Percentiles rank a stretch among this genome's conserved stretches.
phyloP scores from a whole-genome alignment of 2,113 vertebrate species.

The Pseudolaguvia tuberculata region DNA sequence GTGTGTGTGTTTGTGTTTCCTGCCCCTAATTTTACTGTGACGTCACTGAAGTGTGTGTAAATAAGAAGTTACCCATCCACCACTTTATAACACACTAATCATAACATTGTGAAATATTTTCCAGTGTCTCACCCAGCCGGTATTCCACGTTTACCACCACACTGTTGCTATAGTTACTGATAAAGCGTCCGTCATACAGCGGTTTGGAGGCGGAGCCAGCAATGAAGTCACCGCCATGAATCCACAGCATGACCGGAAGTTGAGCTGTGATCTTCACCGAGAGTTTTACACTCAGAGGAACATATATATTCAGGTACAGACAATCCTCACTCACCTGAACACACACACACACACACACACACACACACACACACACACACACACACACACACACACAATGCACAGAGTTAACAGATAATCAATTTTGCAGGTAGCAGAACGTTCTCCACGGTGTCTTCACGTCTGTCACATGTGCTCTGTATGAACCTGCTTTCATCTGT shows the following conservation, averaged over 20 bases:
- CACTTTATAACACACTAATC: not conserved
- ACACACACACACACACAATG: no score
- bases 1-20: no score
- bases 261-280: slow-evolving; percentile 41
- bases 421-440: no score
- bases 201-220: slow-evolving; percentile 71
- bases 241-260: slow-evolving; percentile 73
- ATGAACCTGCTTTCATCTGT: no score
- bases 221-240: slow-evolving; percentile 73
- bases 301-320: slow-evolving; percentile 70
- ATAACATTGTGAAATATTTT: no score
- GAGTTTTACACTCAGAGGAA: slow-evolving; percentile 61
- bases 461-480: no score
- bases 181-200: slow-evolving; percentile 70
- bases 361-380: no score
- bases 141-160: slow-evolving; percentile 69
- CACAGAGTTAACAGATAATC: no score
- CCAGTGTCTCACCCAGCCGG: slow-evolving; percentile 61
- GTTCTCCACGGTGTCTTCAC: no score
- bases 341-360: not conserved
- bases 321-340: slow-evolving; percentile 72
- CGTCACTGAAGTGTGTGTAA: not conserved
- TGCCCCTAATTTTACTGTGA: not conserved
- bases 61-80: not conserved
- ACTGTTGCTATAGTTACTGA: slow-evolving; percentile 68